phyloP scores from a whole-genome alignment of 1,140 invertebrate genomes.

The Cardiocondyla obscurior region DNA sequence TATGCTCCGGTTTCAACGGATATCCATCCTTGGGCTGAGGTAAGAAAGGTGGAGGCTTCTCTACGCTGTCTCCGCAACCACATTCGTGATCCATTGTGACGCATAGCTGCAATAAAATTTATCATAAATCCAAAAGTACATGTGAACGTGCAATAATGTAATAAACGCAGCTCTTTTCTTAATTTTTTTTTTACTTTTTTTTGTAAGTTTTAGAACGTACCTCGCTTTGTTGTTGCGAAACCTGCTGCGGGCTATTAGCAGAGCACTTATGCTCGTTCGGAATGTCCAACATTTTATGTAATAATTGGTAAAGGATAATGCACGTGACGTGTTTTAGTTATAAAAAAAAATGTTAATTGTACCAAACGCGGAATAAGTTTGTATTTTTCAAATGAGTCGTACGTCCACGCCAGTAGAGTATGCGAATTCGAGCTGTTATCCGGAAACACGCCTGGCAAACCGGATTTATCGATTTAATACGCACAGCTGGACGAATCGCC shows the following conservation, averaged over 20 bases:
- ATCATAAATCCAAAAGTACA: not conserved
- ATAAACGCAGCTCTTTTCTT: not conserved
- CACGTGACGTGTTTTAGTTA: not conserved
- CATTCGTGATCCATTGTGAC: slow-evolving; percentile 41
- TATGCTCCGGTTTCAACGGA: slow-evolving; percentile 77
- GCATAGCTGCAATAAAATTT: slow-evolving; percentile 19
- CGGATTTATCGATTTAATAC: slow-evolving; percentile 43
- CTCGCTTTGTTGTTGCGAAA: not conserved
- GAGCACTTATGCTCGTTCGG: not conserved
- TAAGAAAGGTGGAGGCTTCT: slow-evolving; percentile 82
- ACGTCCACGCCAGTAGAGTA: not conserved
- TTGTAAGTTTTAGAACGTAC: slow-evolving; percentile 15
- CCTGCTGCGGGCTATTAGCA: not conserved
- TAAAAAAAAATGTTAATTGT: too few species aligned
- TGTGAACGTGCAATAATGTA: not conserved
- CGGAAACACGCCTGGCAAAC: not conserved
- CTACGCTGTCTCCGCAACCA: slow-evolving; percentile 20
- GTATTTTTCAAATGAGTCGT: not conserved
- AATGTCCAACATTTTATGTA: slow-evolving; percentile 20
- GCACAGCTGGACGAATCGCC: not conserved
- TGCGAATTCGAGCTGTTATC: not conserved
- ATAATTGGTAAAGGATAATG: not conserved
- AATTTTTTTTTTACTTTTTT: too few species aligned
- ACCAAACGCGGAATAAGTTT: too few species aligned
- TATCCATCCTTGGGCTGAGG: slow-evolving; percentile 84